Percentiles rank a stretch among this genome's conserved stretches.
Evolutionary conservation across 1,140 invertebrate species (phyloP).

Genomic region (Popillia japonica): DNA sequence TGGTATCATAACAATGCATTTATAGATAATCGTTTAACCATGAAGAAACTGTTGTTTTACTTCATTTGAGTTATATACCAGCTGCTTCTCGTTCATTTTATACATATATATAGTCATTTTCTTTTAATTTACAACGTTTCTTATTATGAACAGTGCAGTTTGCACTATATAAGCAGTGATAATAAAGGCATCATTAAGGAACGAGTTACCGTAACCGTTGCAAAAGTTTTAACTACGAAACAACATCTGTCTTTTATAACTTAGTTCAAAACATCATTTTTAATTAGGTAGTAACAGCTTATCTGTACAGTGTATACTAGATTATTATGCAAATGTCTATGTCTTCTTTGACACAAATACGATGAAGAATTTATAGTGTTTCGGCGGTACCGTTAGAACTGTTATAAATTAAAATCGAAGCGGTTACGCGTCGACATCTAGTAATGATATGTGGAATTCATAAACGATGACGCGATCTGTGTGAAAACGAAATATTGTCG

Average conservation of each 20-base stretch:
- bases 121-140: background rate
- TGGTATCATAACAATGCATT: no score
- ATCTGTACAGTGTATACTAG: background rate
- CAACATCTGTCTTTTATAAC: background rate
- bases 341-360: slow-evolving; percentile 20
- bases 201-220: background rate
- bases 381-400: background rate
- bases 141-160: background rate
- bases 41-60: background rate
- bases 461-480: background rate
- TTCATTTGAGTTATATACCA: background rate
- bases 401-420: slow-evolving; percentile 10
- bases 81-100: background rate
- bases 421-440: background rate
- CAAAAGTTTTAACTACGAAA: background rate
- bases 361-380: slow-evolving; percentile 27
- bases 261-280: slow-evolving; percentile 5
- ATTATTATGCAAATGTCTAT: slow-evolving; percentile 26
- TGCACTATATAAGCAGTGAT: background rate
- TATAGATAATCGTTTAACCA: no score
- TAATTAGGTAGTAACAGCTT: slow-evolving; percentile 24
- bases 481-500: background rate
- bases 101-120: background rate
- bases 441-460: background rate
- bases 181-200: background rate